Base-by-base conservation (phyloP, 2,888 invertebrate genomes). In the Apamea sordens region DNA sequence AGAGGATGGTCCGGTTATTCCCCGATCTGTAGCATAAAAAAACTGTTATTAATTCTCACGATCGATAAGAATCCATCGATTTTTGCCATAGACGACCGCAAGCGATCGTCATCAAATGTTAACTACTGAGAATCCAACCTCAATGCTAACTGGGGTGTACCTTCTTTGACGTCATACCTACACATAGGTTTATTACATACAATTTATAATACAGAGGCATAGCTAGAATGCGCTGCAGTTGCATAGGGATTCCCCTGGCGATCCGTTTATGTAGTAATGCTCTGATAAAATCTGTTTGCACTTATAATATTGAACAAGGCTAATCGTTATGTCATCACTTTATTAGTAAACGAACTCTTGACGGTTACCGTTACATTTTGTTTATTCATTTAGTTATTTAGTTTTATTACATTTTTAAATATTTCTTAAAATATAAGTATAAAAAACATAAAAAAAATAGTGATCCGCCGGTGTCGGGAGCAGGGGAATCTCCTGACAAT, bases 271-370 rank as follows among this genome's bases (percentile, higher is more conserved):
- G 36, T 64, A 53, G 44, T 44, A 69, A 86, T 73, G 80, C 53
- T 44, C 61, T 81, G 86, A 89, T 86, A 84, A 82, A 77, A 80
- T 85, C 73, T 84, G 68, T 84, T 86, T 86, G 80, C 69, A 71
- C 73, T 70, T 72, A 21, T 81, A 80, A 84, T 86, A 73, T 64
- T 67, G 47, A 53, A 71, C 82, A 83, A 88, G 79, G 84, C 18
- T 76, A 82, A 74, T 72, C 44, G 2, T 76, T 67, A 77, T 74
- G 86, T 80, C 79, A 82, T 41, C 15, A 28, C 24, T 72, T n/a
- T 50, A 50, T 47, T 47, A 56, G 11, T 13, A 53, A 36, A 36
- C 1, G 28, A 6, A 71, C 41, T 50, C 24, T 53, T 36, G 28
- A 36, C 8, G 21, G 28, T 50, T n/a, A 61, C 8, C 1, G 2